Conservation (phyloP, 2,888 invertebrate genomes). For the Trichopria drosophilae region DNA sequence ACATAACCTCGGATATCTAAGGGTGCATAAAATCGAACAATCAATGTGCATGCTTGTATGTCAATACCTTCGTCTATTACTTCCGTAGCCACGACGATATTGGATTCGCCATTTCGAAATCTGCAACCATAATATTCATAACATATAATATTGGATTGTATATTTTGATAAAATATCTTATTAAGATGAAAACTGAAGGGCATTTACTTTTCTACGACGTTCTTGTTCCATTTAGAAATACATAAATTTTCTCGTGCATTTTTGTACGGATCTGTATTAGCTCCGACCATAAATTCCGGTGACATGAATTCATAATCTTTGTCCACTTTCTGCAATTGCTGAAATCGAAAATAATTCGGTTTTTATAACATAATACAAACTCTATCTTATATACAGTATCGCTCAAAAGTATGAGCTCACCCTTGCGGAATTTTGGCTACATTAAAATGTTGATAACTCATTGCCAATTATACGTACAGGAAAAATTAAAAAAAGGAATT, state of each 20-base stretch:
- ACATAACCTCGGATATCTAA: slow-evolving; percentile 80
- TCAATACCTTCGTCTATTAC: slow-evolving; percentile 91
- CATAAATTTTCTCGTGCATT: slow-evolving; percentile 63
- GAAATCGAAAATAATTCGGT: too few relatives aligned
- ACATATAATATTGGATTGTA: slow-evolving; percentile 12
- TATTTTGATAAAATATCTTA: slow-evolving; percentile 4
- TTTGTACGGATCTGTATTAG: slow-evolving; percentile 63
- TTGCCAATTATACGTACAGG: too few relatives aligned
- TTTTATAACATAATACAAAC: too few relatives aligned
- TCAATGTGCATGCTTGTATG: slow-evolving; percentile 78
- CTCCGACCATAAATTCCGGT: slow-evolving; percentile 76
- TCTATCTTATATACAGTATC: too few relatives aligned
- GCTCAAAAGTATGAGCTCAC: too few relatives aligned
- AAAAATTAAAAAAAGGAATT: too few relatives aligned
- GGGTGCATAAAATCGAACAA: slow-evolving; percentile 74
- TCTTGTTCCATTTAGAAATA: slow-evolving; percentile 63
- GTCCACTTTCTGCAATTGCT: slow-evolving; percentile 49
- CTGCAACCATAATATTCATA: slow-evolving; percentile 42
- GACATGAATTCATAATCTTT: slow-evolving; percentile 64
- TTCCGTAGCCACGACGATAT: slow-evolving; percentile 73
- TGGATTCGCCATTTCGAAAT: slow-evolving; percentile 65
- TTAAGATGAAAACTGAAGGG: background rate
- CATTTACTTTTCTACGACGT: slow-evolving; percentile 59
- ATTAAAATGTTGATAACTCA: too few relatives aligned
- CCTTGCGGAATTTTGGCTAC: too few relatives aligned